Evolutionary conservation across 2,888 invertebrate species (phyloP), one percentile per base, ranked within the genome.

Genomic region (Callimorpha dominula): DNA sequence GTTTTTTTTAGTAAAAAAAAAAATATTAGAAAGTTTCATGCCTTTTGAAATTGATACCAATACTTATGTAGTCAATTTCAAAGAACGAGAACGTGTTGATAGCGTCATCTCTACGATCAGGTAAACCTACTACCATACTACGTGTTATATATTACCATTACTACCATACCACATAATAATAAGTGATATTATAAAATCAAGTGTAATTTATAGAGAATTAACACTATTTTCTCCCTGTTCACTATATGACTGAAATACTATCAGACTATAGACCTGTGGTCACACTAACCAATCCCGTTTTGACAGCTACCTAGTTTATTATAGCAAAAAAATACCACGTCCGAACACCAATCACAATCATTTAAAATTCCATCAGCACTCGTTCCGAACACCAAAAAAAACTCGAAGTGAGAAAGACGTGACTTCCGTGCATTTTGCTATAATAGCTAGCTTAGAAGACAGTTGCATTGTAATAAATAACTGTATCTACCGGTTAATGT

Each of bases 361-460:
- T 72, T 71, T 66, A 71, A 72, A 64, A 74, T 66, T 71, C 79
- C 65, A 81, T 83, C 70, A 81, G 70, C 72, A 76, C 68, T 78
- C 69, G 72, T 70, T 65, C 71, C 70, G 68, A 71, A 70, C 65
- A 64, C 63, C 54, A 73, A 81, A 83, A 31, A n/a, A 83, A 81
- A 81, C 65, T 72, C 65, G 68, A 68, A 83, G 81, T 76, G 75
- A 71, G 68, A 71, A 69, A 79, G 78, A 87, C 90, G 89, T 90
- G 90, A 88, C 89, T 88, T 86, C 88, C 88, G 83, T 54, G 54
- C 81, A 78, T 49, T 76, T 73, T 72, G 70, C 75, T 76, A 79
- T 81, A 80, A 75, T 68, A 75, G 71, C 70, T 49, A 66, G 67
- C 73, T 79, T 79, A 74, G 75, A 71, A 67, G 57, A 60, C 62